These are phyloP conservation scores for Orientallactaga sibirica DNA, from an alignment of 2,797 vertebrate species.

Conservation along the genomic window DNA sequence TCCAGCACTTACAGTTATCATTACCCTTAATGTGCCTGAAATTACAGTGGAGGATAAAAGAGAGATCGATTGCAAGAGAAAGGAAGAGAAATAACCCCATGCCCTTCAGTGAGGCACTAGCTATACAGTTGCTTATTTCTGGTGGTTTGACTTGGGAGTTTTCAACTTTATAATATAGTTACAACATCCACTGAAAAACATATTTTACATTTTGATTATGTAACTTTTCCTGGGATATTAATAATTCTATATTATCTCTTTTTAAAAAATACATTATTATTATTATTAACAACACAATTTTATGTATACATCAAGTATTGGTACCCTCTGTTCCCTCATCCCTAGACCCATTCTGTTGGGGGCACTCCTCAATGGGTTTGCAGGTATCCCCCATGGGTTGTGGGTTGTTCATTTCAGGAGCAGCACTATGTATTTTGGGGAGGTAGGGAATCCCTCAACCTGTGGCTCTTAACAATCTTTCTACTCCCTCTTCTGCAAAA, in stretches of 20 bases:
- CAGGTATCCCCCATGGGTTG: no score
- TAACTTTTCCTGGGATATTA: neutral
- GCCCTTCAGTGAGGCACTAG: neutral
- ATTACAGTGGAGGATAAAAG: neutral
- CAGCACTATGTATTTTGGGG: no score
- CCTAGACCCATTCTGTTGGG: no score
- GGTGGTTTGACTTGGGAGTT: neutral
- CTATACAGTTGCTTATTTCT: neutral
- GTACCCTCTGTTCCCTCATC: no score
- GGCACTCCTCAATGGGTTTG: no score
- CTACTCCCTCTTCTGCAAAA: no score
- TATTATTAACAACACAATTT: no score
- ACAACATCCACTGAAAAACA: neutral
- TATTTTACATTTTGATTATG: neutral
- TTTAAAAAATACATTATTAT: no score
- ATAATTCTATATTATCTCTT: neutral
- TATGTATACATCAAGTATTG: no score
- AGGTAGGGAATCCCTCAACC: no score
- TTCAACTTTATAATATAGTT: neutral
- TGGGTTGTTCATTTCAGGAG: no score
- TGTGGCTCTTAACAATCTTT: no score
- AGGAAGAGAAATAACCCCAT: neutral
- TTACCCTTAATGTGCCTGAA: neutral
- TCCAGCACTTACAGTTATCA: neutral
- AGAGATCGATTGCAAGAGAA: neutral